These are phyloP conservation scores for Papilio polytes DNA, from an alignment of 1,140 invertebrate species.

Conservation along the genomic window DNA sequence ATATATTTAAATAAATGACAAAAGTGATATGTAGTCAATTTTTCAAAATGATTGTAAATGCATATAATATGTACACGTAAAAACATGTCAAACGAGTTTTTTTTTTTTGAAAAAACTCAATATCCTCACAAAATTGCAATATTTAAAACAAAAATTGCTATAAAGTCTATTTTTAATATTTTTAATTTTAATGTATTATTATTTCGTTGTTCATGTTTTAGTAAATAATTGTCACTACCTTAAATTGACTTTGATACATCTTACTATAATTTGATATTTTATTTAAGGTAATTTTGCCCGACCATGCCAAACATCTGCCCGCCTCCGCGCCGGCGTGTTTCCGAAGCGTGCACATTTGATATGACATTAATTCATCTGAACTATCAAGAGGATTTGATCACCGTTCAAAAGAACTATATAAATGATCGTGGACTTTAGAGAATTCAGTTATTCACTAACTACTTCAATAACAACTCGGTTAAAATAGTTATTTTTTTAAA, in stretches of 20 bases:
- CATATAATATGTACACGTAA: no score
- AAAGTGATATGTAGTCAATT: no score
- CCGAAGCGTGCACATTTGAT: slow-evolving; percentile 74
- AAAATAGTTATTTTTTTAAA: slow-evolving; percentile 79
- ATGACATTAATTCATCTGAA: slow-evolving; percentile 73
- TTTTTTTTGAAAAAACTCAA: no score
- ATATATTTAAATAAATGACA: no score
- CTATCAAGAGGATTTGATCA: slow-evolving; percentile 77
- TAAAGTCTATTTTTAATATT: not conserved
- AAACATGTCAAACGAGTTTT: no score
- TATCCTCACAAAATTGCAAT: no score
- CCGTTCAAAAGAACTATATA: slow-evolving; percentile 81
- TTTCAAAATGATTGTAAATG: no score
- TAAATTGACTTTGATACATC: slow-evolving; percentile 6
- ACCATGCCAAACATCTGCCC: slow-evolving; percentile 1
- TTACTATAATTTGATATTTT: not conserved
- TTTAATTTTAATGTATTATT: not conserved
- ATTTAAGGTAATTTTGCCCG: not conserved
- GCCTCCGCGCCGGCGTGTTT: not conserved
- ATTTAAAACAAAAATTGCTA: not conserved
- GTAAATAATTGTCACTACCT: not conserved
- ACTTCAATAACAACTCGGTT: slow-evolving; percentile 81
- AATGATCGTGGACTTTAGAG: slow-evolving; percentile 79
- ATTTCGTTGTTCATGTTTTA: not conserved
- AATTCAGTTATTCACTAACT: slow-evolving; percentile 82